Percentiles rank a stretch among this genome's conserved stretches.
These are phyloP conservation scores for Agrotis exclamationis DNA, from an alignment of 2,888 invertebrate genomes.

Conservation along the genomic window DNA sequence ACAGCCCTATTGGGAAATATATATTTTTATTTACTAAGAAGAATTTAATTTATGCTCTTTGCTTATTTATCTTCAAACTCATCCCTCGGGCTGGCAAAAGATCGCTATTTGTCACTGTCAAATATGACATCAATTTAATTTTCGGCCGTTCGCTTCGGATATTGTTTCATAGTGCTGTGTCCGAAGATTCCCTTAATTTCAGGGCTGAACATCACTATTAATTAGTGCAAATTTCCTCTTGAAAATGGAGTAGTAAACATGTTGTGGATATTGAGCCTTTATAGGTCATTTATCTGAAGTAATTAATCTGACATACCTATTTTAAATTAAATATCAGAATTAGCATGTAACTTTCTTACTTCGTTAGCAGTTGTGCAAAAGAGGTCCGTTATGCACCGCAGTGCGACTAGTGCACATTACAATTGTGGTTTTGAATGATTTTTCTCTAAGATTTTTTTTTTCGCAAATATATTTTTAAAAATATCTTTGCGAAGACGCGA, in stretches of 20 bases:
- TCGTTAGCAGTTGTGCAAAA: neutral
- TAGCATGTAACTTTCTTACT: neutral
- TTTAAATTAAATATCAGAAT: neutral
- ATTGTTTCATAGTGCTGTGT: constrained; percentile 26
- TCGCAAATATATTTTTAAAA: too few species aligned
- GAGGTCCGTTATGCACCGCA: neutral
- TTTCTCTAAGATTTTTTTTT: too few species aligned
- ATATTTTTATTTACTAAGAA: constrained; percentile 56
- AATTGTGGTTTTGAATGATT: too few species aligned
- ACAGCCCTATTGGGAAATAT: constrained; percentile 65
- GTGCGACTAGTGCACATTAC: too few species aligned
- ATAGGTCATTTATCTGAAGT: neutral
- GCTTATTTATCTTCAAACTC: constrained; percentile 57
- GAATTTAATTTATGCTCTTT: constrained; percentile 62
- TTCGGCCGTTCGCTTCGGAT: constrained; percentile 22
- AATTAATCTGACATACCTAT: neutral
- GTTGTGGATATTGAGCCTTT: neutral
- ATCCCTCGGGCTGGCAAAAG: constrained; percentile 48
- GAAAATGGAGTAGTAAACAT: neutral
- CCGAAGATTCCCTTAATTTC: constrained; percentile 13
- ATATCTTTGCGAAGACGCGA: too few species aligned
- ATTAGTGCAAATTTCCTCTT: neutral
- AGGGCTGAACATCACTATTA: constrained; percentile 5
- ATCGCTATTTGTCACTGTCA: constrained; percentile 62
- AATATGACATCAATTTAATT: constrained; percentile 54